Evolutionary conservation across 2,888 invertebrate species (phyloP), one percentile per base, ranked within the genome.

Genomic region (Hypercompe scribonia): DNA sequence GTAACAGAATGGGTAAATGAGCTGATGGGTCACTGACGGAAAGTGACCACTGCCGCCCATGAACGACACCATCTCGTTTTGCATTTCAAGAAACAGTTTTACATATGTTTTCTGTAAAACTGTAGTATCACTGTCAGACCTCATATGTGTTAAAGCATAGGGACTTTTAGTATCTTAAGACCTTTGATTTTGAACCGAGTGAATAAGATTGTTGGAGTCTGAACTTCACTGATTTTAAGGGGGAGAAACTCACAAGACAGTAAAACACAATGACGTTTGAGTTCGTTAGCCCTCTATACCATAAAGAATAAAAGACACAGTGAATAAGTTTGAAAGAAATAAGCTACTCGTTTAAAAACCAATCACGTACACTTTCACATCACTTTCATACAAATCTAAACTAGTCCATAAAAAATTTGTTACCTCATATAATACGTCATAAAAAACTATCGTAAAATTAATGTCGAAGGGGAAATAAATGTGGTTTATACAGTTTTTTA

Each of bases 351-450:
- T 61, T 61, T 15, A 61, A 61, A 50, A 31, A 61, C 31, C 18
- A 42, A 36, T 65, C 39, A 42, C 11, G 54, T 54, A 68, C 33
- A 34, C 33, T 39, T 15, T 68, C n/a, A 65, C 73, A 28, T 34
- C 66, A 67, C 58, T 4, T 18, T 50, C 66, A 72, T 39, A 69
- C 65, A 74, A 63, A 70, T 78, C 73, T 73, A 69, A 75, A 71
- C 76, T 66, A 71, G 71, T 81, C 81, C 76, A 81, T 61, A 61
- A 61, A 61, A 28, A 81, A 81, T 63, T 66, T 42, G 39, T 72
- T 73, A 72, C 77, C 82, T 82, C 80, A 81, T 80, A 82, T 76
- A 73, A 77, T 79, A 68, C 74, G 50, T 28, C 73, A 70, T 81
- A 81, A 81, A 81, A 72, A 36, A 63, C 31, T 63, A 33, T 65